Base-by-base conservation (phyloP, 2,888 invertebrate genomes). In the Perizoma flavofasciatum region DNA sequence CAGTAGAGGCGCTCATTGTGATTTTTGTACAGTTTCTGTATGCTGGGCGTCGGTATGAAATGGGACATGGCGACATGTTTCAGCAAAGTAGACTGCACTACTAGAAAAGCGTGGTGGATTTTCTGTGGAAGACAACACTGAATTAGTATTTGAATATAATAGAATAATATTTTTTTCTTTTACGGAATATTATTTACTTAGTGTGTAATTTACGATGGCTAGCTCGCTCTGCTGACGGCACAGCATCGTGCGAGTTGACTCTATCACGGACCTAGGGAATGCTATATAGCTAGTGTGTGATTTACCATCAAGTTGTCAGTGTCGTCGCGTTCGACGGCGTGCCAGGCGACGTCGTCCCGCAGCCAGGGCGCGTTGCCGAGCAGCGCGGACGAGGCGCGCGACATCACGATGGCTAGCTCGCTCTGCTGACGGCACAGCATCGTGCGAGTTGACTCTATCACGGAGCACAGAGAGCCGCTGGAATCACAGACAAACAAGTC, bases 71-170 rank as follows among this genome's bases (percentile, higher is more conserved):
- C 91, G 0, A 92, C 74, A 60, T 89, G 86, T 62, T 91, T 92
- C 0, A 92, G 67, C 0, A 92, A 64, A 0, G 88, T 85, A 0
- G 92, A 92, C 54, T 92, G 92, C 0, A 92, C 83, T 0, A 92
- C 89, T 22, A 92, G 69, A 66, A 86, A 92, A 0, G 88, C 87
- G 73, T 92, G 90, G 60, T 92, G 91, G 43, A 92, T 88, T 87
- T 88, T 88, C 92, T 92, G 86, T 0, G 80, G 84, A 59, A 59
- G 59, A 61, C 62, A 56, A 64, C 44, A 22, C 39, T 9, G 0
- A 10, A 49, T 39, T 39, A 39, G 39, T 7, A n/a, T n/a, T n/a
- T n/a, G n/a, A n/a, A n/a, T n/a, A n/a, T n/a, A n/a, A n/a, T n/a
- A n/a, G n/a, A n/a, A n/a, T n/a, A n/a, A n/a, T n/a, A n/a, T n/a